Base-by-base conservation (phyloP, 2,113 vertebrate genomes). In the Dendrocopos noguchii region DNA sequence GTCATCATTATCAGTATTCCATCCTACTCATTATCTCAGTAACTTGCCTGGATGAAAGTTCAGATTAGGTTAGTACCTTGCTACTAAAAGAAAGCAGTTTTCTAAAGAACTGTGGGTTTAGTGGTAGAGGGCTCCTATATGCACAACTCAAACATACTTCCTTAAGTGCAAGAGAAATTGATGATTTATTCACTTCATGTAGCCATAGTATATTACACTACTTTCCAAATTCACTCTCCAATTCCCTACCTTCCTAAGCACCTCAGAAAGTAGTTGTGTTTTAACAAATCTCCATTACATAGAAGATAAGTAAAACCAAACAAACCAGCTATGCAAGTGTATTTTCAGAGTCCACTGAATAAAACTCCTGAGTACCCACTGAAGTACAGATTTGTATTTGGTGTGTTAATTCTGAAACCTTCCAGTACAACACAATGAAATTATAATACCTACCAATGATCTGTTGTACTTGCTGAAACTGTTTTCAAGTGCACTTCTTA, bases 401-500 rank as follows among this genome's bases (percentile, higher is more conserved):
- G 4, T 9, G 2, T 53, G 14, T 59, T 91, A 34, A 80, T 72
- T 84, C 24, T 81, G 85, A 76, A 9, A 36, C 2, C 9, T 59
- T 61, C 25, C 33, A 55, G 9, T 46, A 67, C 29, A 87, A 72
- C 2, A 7, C 6, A 83, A 65, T 3, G 65, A 75, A 84, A 87
- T 22, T 31, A 60, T 6, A 70, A 73, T 34, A 89, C 97, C 25
- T 98, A 98, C 98, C 98, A 97, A 56, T 65, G 98, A 97, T 90
- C 95, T 97, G 93, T 97, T 98, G 95, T 97, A 96, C 84, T 98
- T 98, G 97, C 97, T 98, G 66, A 98, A 97, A 82, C 97, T 98
- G 95, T 95, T 98, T 94, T 99, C 98, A 67, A 98, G 97, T 22
- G 98, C 95, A 53, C 73, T 98, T 70, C 98, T 97, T 39, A 99